Conservation (phyloP, 2,888 invertebrate genomes). For the Cephus nigrinus region DNA sequence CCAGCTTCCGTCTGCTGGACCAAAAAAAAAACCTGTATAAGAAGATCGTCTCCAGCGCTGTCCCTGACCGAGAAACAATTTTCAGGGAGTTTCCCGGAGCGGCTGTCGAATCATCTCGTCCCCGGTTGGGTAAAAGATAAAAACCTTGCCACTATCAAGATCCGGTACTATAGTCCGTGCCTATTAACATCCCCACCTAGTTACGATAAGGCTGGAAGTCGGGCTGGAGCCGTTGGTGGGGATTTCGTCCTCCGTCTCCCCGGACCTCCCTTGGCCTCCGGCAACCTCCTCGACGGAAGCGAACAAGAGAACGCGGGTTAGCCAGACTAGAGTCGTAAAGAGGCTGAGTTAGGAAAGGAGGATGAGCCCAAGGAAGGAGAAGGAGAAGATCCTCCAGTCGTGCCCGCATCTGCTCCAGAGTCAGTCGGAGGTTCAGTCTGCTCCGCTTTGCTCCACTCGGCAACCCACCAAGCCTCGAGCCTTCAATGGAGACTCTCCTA, state of each 20-base stretch:
- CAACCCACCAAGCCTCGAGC: background rate
- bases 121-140: background rate
- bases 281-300: background rate
- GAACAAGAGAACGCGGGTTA: background rate
- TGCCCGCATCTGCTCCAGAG: background rate
- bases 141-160: background rate
- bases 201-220: background rate
- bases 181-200: background rate
- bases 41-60: background rate
- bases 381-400: background rate
- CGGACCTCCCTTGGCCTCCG: background rate
- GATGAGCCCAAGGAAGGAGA: background rate
- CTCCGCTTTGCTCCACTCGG: background rate
- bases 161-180: background rate
- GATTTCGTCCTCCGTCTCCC: background rate
- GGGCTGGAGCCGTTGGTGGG: background rate
- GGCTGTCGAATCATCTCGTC: background rate
- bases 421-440: background rate
- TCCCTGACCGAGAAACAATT: background rate
- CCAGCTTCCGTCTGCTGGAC: background rate
- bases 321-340: background rate
- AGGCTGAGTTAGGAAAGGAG: background rate
- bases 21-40: background rate
- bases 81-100: background rate
- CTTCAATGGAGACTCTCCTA: background rate